Evolutionary conservation across 2,888 invertebrate species (phyloP), one percentile per base, ranked within the genome.

Genomic region (Epistrophe eligans): DNA sequence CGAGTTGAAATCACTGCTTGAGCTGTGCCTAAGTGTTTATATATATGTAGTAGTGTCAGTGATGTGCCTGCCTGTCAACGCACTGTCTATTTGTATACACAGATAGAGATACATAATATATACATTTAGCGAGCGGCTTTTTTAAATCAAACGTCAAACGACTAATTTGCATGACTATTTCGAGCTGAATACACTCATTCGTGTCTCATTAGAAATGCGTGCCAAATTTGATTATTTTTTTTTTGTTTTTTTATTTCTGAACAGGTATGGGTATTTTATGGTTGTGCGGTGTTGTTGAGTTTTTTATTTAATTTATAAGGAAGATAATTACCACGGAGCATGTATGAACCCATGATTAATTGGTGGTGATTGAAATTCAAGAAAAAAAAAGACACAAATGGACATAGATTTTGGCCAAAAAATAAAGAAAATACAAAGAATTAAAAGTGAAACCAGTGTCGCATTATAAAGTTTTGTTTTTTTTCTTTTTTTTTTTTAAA

Each of bases 111-210:
- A 28, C 24, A 24, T n/a, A n/a, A n/a, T n/a, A n/a, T 24, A 24
- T 24, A 24, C 24, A 24, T 24, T n/a, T 55, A 43, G 24, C 24
- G 24, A 5, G 80, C 77, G 77, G 66, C 66, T 52, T 58, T 73
- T 85, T 85, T 10, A 40, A 77, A 73, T 79, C 85, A 55, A 73
- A 67, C 82, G 70, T 74, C 77, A 85, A 85, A 82, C 82, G 82
- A 82, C 55, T 85, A 74, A 85, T 85, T 85, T 79, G 85, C 85
- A 82, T 85, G 82, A 70, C 85, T 82, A 70, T 85, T 85, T 85
- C 77, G 70, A 85, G 85, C 64, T 71, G 67, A 77, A 64, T 77
- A 84, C 79, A 84, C 50, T 80, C 72, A 84, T 60, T 66, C 66
- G 45, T 81, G 72, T 84, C 85, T 73, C 77, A 85, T 82, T 85